These are phyloP conservation scores for Oligia latruncula DNA, from an alignment of 2,888 invertebrate genomes.

Conservation along the genomic window DNA sequence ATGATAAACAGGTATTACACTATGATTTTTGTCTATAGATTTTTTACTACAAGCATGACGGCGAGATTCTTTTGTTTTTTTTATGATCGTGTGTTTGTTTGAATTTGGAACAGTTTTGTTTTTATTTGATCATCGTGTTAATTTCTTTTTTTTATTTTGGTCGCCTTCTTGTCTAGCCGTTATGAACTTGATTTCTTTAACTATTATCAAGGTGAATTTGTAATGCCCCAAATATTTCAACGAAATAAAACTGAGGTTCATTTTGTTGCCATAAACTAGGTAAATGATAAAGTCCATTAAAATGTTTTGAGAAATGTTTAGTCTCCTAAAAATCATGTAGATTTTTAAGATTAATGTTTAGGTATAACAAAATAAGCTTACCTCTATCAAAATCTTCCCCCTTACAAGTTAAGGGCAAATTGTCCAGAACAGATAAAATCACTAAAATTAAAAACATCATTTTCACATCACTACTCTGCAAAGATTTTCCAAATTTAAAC, in stretches of 20 bases:
- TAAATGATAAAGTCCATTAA: not conserved
- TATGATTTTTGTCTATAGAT: conserved; percentile 40
- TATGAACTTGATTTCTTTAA: conserved; percentile 1
- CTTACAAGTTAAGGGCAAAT: conserved; percentile 75
- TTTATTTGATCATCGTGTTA: not conserved
- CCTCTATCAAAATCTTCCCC: conserved; percentile 82
- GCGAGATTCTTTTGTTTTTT: conserved; percentile 18
- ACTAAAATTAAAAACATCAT: conserved; percentile 80
- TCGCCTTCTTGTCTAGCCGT: not conserved
- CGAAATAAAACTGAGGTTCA: not conserved
- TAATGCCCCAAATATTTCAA: not conserved
- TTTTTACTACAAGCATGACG: conserved; percentile 47
- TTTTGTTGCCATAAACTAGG: no score
- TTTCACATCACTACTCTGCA: conserved; percentile 84
- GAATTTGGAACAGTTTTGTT: conserved; percentile 42
- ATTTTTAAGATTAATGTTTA: not conserved
- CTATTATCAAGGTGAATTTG: not conserved
- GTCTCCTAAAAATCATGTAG: not conserved
- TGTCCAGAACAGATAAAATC: conserved; percentile 82
- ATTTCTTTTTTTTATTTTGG: conserved; percentile 15
- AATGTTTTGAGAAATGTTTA: not conserved
- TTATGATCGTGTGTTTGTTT: conserved; percentile 41
- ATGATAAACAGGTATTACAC: conserved; percentile 51
- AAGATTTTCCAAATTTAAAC: conserved; percentile 78
- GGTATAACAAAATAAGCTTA: conserved; percentile 60